phyloP scores from a whole-genome alignment of 2,888 invertebrate species.

The Nebria salina region DNA sequence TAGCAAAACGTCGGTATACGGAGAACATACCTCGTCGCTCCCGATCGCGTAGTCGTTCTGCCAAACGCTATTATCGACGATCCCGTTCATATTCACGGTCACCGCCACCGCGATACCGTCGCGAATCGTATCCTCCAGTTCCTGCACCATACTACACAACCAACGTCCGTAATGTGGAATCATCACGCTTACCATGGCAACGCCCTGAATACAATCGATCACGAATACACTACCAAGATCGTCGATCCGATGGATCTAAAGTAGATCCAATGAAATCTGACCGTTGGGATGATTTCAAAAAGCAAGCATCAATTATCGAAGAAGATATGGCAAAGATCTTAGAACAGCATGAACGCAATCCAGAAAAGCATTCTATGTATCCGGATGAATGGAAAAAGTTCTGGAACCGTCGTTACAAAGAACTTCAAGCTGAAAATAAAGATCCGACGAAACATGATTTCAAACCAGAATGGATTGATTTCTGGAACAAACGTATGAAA shows the following conservation, averaged over 20 bases:
- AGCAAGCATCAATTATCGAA: slow-evolving; percentile 64
- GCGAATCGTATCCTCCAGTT: slow-evolving; percentile 11
- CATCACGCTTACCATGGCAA: slow-evolving; percentile 52
- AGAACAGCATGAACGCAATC: slow-evolving; percentile 82
- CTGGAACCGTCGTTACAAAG: slow-evolving; percentile 86
- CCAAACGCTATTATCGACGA: slow-evolving; percentile 36
- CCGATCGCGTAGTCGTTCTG: slow-evolving; percentile 42
- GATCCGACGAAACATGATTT: slow-evolving; percentile 85
- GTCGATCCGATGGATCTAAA: slow-evolving; percentile 12
- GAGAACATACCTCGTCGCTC: slow-evolving; percentile 32
- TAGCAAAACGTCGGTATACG: neutral
- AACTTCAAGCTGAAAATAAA: slow-evolving; percentile 77
- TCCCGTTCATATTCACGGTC: slow-evolving; percentile 32
- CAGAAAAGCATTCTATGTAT: slow-evolving; percentile 88
- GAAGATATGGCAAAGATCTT: slow-evolving; percentile 72
- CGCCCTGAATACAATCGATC: slow-evolving; percentile 52
- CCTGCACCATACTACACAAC: slow-evolving; percentile 4
- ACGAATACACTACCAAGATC: slow-evolving; percentile 22
- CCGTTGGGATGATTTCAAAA: slow-evolving; percentile 66
- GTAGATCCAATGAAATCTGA: slow-evolving; percentile 53
- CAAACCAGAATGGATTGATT: slow-evolving; percentile 88
- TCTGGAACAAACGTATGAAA: slow-evolving; percentile 85
- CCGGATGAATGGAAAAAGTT: slow-evolving; percentile 91
- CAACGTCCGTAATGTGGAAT: neutral
- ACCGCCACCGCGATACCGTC: slow-evolving; percentile 21